Percentiles rank a stretch among this genome's conserved stretches.
phyloP scores from a whole-genome alignment of 92 coral and sea anemone species.

The Micromussa lordhowensis region DNA sequence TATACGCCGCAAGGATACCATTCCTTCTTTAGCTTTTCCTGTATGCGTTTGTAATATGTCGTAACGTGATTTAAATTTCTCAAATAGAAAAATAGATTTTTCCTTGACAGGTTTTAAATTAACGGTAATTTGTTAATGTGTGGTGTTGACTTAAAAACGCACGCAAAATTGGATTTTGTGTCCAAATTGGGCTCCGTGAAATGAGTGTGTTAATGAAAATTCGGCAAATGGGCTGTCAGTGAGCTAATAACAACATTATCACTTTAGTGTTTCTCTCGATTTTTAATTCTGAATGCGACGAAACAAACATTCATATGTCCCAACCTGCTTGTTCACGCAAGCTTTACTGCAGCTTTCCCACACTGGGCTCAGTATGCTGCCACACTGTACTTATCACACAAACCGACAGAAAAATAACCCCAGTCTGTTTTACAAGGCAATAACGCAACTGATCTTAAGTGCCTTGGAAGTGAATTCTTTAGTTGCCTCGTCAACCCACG shows the following conservation, averaged over 20 bases:
- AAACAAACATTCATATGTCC: neutral
- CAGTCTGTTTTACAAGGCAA: constrained; percentile 1
- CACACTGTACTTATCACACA: neutral
- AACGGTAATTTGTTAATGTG: constrained; percentile 9
- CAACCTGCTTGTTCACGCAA: neutral
- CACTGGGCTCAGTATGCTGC: neutral
- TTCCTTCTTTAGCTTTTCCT: neutral
- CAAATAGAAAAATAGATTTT: neutral
- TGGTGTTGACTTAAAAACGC: constrained; percentile 23
- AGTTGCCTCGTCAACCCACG: neutral
- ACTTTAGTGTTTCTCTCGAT: neutral
- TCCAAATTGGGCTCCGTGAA: neutral
- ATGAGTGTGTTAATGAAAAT: constrained; percentile 7
- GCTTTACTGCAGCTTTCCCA: neutral
- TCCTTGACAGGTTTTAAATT: constrained; percentile 37
- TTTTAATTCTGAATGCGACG: neutral
- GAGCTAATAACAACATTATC: neutral
- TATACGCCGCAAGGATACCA: neutral
- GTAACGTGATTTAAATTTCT: neutral
- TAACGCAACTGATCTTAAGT: neutral
- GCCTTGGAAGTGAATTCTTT: constrained; percentile 4
- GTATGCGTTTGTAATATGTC: neutral
- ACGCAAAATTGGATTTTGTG: constrained; percentile 10
- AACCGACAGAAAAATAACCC: neutral
- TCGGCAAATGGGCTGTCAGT: neutral